Percentiles rank a stretch among this genome's conserved stretches.
Conservation (phyloP, 2,888 invertebrate species). For the Lacanobia oleracea region DNA sequence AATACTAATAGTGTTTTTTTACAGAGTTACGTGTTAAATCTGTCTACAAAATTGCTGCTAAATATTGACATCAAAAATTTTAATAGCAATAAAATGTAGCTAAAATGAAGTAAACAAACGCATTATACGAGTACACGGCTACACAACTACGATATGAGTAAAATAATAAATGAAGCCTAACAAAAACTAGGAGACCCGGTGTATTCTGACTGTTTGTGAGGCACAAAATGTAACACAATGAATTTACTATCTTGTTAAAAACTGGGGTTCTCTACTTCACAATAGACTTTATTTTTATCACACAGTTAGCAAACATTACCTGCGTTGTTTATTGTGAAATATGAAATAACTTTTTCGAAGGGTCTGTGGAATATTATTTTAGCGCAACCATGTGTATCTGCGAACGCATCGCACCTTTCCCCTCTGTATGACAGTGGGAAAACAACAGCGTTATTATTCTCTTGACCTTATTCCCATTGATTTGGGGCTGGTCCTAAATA, state of each 20-base stretch:
- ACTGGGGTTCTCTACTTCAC: slow-evolving; percentile 32
- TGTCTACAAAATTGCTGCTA: neutral
- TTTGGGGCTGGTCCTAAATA: neutral
- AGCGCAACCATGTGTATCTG: neutral
- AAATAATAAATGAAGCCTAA: slow-evolving; percentile 36
- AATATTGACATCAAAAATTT: neutral
- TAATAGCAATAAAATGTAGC: neutral
- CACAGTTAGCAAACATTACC: slow-evolving; percentile 47
- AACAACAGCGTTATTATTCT: too few species aligned
- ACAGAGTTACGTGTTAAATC: too few species aligned
- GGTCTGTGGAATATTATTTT: slow-evolving; percentile 14
- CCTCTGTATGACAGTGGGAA: neutral
- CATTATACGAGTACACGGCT: slow-evolving; percentile 15
- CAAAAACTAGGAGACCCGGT: slow-evolving; percentile 23
- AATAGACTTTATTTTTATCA: slow-evolving; percentile 55
- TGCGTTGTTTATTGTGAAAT: slow-evolving; percentile 22
- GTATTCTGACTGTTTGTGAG: slow-evolving; percentile 23
- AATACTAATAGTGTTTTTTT: too few species aligned
- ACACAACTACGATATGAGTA: slow-evolving; percentile 12
- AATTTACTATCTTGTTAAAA: slow-evolving; percentile 56
- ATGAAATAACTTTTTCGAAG: slow-evolving; percentile 29
- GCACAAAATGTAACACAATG: slow-evolving; percentile 50
- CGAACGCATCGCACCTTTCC: neutral
- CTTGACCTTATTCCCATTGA: neutral
- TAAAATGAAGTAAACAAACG: slow-evolving; percentile 10